Conservation (phyloP, 35 echinoderm and acorn worm genomes). For the Ophiothrix spiculata region DNA sequence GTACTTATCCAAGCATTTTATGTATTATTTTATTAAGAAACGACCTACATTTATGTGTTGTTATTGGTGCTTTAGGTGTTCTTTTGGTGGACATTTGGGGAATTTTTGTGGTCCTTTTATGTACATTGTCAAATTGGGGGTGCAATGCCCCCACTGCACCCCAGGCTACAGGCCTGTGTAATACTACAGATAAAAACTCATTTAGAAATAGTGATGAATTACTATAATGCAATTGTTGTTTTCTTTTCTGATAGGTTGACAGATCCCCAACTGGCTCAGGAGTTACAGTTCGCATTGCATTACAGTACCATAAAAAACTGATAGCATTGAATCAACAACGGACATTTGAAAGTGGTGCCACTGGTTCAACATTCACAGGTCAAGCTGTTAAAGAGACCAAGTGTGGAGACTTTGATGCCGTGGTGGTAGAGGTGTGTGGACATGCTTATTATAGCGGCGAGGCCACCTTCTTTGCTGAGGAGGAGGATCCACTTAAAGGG, state of each 20-base stretch:
- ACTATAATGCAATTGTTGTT: no score
- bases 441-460: conserved; percentile 72
- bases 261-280: conserved; percentile 87
- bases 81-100: no score
- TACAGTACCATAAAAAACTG: conserved; percentile 74
- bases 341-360: conserved; percentile 59
- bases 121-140: no score
- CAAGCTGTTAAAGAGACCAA: conserved; percentile 49
- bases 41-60: no score
- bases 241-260: conserved; percentile 50
- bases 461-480: conserved; percentile 56
- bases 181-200: no score
- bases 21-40: no score
- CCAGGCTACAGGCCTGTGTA: no score
- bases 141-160: no score
- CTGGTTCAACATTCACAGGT: conserved; percentile 57
- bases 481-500: conserved; percentile 52
- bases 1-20: no score
- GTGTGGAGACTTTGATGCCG: conserved; percentile 64
- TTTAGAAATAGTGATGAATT: no score
- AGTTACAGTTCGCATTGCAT: conserved; percentile 73
- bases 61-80: no score
- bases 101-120: no score
- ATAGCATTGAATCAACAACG: conserved; percentile 59
- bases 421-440: conserved; percentile 81